Evolutionary conservation across 2,888 invertebrate species (phyloP).

Genomic region (Volucella bombylans): DNA sequence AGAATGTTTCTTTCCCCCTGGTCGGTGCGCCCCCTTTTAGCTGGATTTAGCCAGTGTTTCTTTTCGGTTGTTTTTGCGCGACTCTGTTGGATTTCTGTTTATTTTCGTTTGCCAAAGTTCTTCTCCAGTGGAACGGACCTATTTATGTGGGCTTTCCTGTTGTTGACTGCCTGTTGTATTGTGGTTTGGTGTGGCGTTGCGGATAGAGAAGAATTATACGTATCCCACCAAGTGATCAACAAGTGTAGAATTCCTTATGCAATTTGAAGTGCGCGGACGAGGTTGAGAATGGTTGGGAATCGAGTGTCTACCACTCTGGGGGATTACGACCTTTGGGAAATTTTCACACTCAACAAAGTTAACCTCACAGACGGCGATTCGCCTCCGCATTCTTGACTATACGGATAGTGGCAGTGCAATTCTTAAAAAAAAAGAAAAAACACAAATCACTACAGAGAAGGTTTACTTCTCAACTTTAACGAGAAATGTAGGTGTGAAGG

Average conservation of each 20-base stretch:
- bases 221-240: constrained; percentile 53
- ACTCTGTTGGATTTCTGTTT: constrained; percentile 24
- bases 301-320: constrained; percentile 59
- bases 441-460: constrained; percentile 3
- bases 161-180: constrained; percentile 10
- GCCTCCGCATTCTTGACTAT: constrained; percentile 67
- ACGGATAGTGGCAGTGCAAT: constrained; percentile 23
- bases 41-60: constrained; percentile 47
- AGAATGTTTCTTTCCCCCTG: constrained; percentile 48
- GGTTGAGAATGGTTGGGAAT: constrained; percentile 3
- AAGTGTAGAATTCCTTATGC: constrained; percentile 53
- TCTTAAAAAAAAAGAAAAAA: constrained; percentile 3
- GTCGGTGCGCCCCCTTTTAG: background rate
- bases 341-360: constrained; percentile 64
- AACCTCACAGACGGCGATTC: constrained; percentile 64
- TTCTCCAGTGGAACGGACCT: constrained; percentile 50
- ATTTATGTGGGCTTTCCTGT: constrained; percentile 64
- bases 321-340: constrained; percentile 68
- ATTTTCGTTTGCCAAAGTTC: constrained; percentile 50
- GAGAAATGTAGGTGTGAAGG: background rate
- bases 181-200: background rate
- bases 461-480: constrained; percentile 21
- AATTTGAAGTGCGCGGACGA: constrained; percentile 28
- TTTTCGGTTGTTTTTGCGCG: constrained; percentile 45
- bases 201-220: constrained; percentile 3